Base-by-base conservation (phyloP, 2,113 vertebrate genomes). In the Psephotus haematonotus region DNA sequence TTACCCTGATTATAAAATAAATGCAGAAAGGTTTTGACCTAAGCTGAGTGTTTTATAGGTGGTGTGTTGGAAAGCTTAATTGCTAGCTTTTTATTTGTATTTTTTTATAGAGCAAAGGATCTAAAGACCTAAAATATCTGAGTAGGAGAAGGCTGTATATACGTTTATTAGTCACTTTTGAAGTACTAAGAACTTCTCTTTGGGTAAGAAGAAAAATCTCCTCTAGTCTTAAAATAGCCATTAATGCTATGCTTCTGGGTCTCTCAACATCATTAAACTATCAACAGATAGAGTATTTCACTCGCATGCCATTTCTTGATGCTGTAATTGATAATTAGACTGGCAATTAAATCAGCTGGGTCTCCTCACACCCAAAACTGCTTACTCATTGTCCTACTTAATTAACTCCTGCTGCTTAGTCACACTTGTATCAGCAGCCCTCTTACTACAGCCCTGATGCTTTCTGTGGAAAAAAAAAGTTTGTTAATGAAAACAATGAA, bases 331-430 rank as follows among this genome's bases (percentile, higher is more conserved):
- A 72, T 94, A 91, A 91, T 93, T 84, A 86, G 47, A 37, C 44
- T 72, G 6, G 81, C 82, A 90, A 59, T 95, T 92, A 95, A 92
- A 83, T 93, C 80, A 77, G 64, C 60, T 91, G 95, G 80, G 37
- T 86, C 83, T 88, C 71, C 14, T 84, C 60, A 53, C 33, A 62
- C 60, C 82, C 78, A 11, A 52, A 80, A 92, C 94, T 92, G 70
- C 82, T 94, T 96, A 94, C 83, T 96, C 92, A 96, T 96, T 96
- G 93, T 97, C 86, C 88, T 89, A 91, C 85, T 82, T 91, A 83
- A 75, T 95, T 63, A 88, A 84, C 88, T 93, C 92, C 88, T 76
- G 68, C 75, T 92, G 89, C 81, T 92, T 83, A 44, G 68, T 82
- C 64, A 71, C 63, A 62, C 78, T 95, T 94, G 65, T 79, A 62